Conservation (phyloP, 1,140 invertebrate genomes). For the Pantala flavescens region DNA sequence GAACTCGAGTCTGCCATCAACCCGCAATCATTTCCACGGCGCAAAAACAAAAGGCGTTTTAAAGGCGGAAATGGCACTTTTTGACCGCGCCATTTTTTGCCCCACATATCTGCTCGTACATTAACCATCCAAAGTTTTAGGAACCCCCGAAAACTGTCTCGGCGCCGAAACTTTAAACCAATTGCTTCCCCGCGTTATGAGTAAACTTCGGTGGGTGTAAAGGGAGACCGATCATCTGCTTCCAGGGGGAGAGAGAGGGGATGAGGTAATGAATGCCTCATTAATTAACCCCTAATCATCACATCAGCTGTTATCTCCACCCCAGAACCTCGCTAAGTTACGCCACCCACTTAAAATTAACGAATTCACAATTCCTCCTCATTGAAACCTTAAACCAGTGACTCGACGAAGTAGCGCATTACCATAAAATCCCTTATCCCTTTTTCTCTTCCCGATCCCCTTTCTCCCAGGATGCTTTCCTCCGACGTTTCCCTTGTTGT, state of each 20-base stretch:
- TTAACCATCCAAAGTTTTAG: background rate
- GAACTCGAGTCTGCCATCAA: background rate
- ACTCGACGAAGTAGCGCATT: background rate
- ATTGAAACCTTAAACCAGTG: background rate
- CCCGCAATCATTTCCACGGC: background rate
- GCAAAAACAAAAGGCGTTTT: background rate
- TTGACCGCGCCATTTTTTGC: background rate
- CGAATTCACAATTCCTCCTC: background rate
- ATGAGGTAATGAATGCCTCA: conserved; percentile 6
- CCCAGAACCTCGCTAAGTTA: background rate
- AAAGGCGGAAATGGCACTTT: too few species aligned
- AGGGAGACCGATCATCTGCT: background rate
- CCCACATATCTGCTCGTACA: background rate
- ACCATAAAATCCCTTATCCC: background rate
- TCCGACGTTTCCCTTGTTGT: background rate
- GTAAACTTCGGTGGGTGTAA: background rate
- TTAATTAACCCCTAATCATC: conserved; percentile 10
- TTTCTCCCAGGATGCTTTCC: background rate
- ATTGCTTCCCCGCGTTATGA: background rate
- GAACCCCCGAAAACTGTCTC: background rate
- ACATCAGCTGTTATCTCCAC: conserved; percentile 8
- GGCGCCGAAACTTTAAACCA: background rate
- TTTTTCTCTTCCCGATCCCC: background rate
- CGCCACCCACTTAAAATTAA: conserved; percentile 1
- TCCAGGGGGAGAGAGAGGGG: background rate